A percentile compares a stretch with the other conserved stretches of the same genome.
These are phyloP conservation scores for Poicephalus gulielmi DNA, from an alignment of 2,113 vertebrate genomes.

Conservation along the genomic window DNA sequence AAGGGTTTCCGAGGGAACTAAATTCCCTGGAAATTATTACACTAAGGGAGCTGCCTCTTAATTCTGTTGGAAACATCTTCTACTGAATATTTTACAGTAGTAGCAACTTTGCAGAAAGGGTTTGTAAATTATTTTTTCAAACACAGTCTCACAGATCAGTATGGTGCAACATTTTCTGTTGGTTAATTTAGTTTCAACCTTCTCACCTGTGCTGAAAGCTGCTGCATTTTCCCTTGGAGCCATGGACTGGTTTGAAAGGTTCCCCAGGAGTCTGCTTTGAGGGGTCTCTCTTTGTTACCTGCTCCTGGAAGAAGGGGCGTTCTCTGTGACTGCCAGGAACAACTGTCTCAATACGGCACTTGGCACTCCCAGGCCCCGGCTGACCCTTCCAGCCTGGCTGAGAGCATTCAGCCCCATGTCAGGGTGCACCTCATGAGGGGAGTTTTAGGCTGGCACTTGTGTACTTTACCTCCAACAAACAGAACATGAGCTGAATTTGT, in stretches of 20 bases:
- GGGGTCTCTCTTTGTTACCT: conserved; percentile 49
- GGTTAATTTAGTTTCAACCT: neutral
- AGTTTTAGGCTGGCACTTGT: neutral
- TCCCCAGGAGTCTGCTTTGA: neutral
- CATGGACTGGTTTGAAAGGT: neutral
- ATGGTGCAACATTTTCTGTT: neutral
- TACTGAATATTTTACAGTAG: neutral
- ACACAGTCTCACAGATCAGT: neutral
- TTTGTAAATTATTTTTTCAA: neutral
- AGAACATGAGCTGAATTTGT: neutral
- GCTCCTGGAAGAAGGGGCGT: conserved; percentile 9
- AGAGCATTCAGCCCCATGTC: neutral
- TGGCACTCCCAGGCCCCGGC: conserved; percentile 20
- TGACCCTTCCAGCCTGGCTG: conserved; percentile 17
- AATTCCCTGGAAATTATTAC: neutral
- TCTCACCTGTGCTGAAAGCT: neutral
- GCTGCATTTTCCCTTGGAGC: neutral
- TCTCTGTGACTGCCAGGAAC: conserved; percentile 45
- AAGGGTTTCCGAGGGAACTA: neutral
- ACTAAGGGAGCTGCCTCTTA: neutral
- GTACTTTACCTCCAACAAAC: neutral
- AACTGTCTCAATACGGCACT: conserved; percentile 1
- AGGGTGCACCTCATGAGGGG: neutral
- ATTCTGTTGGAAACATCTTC: neutral
- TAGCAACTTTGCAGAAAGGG: neutral